A percentile compares a stretch with the other conserved stretches of the same genome.
These are phyloP conservation scores for Tragelaphus oryx DNA, from an alignment of 2,797 vertebrate species.

Conservation along the genomic window DNA sequence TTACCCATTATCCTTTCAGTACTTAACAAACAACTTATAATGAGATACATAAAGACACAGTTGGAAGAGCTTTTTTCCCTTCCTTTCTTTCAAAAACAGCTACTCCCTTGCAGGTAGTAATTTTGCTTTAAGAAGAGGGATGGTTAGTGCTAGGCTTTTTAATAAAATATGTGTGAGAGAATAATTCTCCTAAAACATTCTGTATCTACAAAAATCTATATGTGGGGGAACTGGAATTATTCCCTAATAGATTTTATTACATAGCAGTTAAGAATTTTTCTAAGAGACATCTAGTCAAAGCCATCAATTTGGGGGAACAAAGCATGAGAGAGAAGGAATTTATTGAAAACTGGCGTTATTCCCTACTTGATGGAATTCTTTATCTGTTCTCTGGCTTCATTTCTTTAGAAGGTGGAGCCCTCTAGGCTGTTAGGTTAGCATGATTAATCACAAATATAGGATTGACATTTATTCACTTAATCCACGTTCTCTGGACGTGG, in stretches of 20 bases:
- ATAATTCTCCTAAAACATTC: conserved; percentile 62
- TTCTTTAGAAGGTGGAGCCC: neutral
- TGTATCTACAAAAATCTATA: conserved; percentile 56
- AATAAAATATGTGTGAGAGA: conserved; percentile 59
- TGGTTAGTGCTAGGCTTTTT: conserved; percentile 56
- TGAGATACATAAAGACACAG: neutral
- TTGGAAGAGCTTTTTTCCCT: neutral
- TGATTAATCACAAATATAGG: rapidly evolving
- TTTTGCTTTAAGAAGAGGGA: conserved; percentile 65
- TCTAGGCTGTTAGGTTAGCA: rapidly evolving
- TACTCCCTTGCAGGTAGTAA: conserved; percentile 62
- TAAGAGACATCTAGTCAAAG: conserved; percentile 47
- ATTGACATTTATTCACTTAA: rapidly evolving
- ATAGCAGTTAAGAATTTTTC: conserved; percentile 50
- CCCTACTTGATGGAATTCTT: rapidly evolving
- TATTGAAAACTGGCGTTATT: rapidly evolving
- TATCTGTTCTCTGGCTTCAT: rapidly evolving
- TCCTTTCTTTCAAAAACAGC: conserved; percentile 52
- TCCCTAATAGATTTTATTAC: conserved; percentile 65
- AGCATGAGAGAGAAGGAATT: neutral
- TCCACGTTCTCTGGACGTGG: rapidly evolving
- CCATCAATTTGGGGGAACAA: conserved; percentile 16
- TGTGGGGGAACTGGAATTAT: conserved; percentile 51
- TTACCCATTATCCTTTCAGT: conserved; percentile 68
- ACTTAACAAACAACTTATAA: conserved; percentile 46